Evolutionary conservation across 30 jellyfish, hydroid and myxozoan species (phyloP).

Genomic region (Turritopsis rubra): DNA sequence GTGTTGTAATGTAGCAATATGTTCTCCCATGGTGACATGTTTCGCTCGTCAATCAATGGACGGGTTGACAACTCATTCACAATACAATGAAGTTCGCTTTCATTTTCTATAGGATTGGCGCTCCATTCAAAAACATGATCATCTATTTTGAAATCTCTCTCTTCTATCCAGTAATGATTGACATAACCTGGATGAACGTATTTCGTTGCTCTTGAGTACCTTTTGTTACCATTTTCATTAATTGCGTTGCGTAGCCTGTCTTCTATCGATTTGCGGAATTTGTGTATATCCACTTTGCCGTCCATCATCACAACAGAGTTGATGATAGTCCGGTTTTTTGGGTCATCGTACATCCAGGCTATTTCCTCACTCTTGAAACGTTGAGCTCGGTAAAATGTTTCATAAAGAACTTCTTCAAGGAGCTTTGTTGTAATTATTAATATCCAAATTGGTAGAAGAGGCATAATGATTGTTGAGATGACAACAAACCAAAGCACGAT

Average conservation of each 20-base stretch:
- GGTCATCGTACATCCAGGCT: slow-evolving; percentile 18
- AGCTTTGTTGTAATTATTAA: neutral
- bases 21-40: slow-evolving; percentile 10
- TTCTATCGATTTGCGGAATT: neutral
- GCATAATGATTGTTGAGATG: neutral
- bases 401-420: slow-evolving; percentile 7
- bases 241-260: neutral
- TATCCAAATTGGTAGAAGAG: slow-evolving; percentile 9
- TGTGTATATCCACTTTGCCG: slow-evolving; percentile 1
- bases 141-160: neutral
- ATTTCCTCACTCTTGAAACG: slow-evolving; percentile 4
- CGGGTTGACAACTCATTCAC: neutral
- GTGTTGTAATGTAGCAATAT: neutral
- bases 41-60: slow-evolving; percentile 1
- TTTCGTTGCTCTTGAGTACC: slow-evolving; percentile 7
- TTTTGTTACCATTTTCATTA: neutral
- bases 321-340: slow-evolving; percentile 8
- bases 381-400: neutral
- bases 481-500: neutral
- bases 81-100: neutral
- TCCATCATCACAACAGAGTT: neutral
- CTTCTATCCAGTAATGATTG: slow-evolving; percentile 26
- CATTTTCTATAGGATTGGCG: neutral
- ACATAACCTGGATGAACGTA: slow-evolving; percentile 15
- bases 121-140: slow-evolving; percentile 26